Evolutionary conservation across 2,888 invertebrate genomes (phyloP), one percentile per base, ranked within the genome.

Genomic region (Nysson spinosus): DNA sequence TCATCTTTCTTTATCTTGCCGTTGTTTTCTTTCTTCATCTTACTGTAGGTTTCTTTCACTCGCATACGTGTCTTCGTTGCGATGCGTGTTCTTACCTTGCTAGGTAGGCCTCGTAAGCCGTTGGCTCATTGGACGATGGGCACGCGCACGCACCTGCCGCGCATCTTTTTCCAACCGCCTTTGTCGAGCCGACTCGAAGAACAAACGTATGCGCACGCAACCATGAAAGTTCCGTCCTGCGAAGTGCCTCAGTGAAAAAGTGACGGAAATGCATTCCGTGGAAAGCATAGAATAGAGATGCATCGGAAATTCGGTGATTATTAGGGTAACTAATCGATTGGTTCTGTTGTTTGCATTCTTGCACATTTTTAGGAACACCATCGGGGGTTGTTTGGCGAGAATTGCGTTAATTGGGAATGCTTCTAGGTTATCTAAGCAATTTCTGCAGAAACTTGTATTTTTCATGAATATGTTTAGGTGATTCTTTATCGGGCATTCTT

Each of bases 61-160:
- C 24, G 5, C 26, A 17, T 32, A 28, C 28, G 35, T 28, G 42
- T 12, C 7, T 6, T 20, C 49, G n/a, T n/a, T n/a, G n/a, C n/a
- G n/a, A n/a, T n/a, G n/a, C n/a, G n/a, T n/a, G n/a, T n/a, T 60
- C 37, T 49, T 44, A 37, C 34, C 35, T 22, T 17, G 37, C 35
- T 19, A 14, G 39, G 51, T 28, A 55, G 63, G 22, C 40, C 46
- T 46, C 32, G 16, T 34, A 60, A 52, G 49, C 26, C 28, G 52
- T 44, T 42, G 46, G 64, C 71, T 72, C 74, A 85, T 85, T 85
- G 85, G 85, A 74, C 76, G 79, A 66, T 56, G 30, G 85, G 85
- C 85, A 85, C 85, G 85, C 85, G 84, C 77, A 79, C 81, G 81
- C 84, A 85, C 84, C 85, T 84, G 84, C 81, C 82, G 74, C 76